phyloP scores from a whole-genome alignment of 2,797 vertebrate genomes.

The Phoebastria nigripes region DNA sequence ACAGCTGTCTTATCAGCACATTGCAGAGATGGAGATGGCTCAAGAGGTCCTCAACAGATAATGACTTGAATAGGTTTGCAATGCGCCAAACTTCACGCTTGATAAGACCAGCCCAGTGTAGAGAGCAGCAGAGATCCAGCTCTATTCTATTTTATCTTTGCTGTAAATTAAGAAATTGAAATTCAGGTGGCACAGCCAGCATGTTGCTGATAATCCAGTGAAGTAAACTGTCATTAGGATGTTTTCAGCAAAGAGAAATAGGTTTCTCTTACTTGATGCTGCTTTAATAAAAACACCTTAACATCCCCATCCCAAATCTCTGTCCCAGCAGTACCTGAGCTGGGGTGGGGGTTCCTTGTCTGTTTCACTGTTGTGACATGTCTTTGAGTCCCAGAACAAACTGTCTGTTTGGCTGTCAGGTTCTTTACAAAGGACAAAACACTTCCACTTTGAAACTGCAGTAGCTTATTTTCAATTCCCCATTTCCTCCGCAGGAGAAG shows the following conservation, averaged over 20 bases:
- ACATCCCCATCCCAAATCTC: neutral
- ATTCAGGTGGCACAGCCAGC: conserved; percentile 72
- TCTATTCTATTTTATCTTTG: conserved; percentile 69
- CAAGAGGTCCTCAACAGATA: conserved; percentile 79
- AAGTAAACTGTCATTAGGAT: conserved; percentile 68
- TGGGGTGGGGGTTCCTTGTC: neutral
- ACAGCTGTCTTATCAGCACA: conserved; percentile 81
- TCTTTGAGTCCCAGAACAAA: neutral
- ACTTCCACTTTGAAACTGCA: conserved; percentile 3
- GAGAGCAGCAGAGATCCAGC: conserved; percentile 64
- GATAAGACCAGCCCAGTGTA: conserved; percentile 70
- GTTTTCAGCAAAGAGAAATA: conserved; percentile 41
- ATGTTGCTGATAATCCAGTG: conserved; percentile 59
- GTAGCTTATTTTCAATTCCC: neutral
- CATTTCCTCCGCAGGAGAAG: neutral
- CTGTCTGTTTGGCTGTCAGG: neutral
- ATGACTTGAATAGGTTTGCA: conserved; percentile 80
- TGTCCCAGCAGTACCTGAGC: neutral
- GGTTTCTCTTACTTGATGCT: conserved; percentile 22
- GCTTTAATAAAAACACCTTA: neutral
- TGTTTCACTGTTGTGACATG: neutral
- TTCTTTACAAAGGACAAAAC: conserved; percentile 1
- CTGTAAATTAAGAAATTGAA: conserved; percentile 78
- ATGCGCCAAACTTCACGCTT: conserved; percentile 77
- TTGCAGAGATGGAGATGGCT: conserved; percentile 80